A percentile compares a stretch with the other conserved stretches of the same genome.
These are phyloP conservation scores for Agonopterix heracliana DNA, from an alignment of 2,888 invertebrate species.

Conservation along the genomic window DNA sequence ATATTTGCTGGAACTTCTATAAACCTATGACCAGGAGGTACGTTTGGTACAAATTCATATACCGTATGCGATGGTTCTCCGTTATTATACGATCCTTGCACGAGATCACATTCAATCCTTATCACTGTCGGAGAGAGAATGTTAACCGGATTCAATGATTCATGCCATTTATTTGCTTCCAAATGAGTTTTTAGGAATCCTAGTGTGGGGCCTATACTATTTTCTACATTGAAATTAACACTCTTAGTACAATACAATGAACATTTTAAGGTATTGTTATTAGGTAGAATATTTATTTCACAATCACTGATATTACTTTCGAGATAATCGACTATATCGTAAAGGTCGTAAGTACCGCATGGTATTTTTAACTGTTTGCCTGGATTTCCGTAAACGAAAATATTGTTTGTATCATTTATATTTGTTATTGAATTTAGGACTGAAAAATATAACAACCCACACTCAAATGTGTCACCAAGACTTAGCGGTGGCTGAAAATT, in stretches of 20 bases:
- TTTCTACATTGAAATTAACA: constrained; percentile 5
- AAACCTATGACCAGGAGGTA: neutral
- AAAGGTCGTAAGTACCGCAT: constrained; percentile 19
- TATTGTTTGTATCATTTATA: constrained; percentile 31
- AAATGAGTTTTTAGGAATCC: constrained; percentile 3
- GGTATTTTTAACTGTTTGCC: constrained; percentile 23
- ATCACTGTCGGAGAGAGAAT: constrained; percentile 7
- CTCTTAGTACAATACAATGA: constrained; percentile 5
- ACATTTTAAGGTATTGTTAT: constrained; percentile 28
- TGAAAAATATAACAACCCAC: constrained; percentile 14
- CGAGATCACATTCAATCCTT: constrained; percentile 9
- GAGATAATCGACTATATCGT: constrained; percentile 15
- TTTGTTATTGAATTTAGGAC: constrained; percentile 25
- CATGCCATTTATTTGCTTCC: constrained; percentile 8
- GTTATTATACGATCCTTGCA: constrained; percentile 20
- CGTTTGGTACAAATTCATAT: constrained; percentile 5
- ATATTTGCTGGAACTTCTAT: neutral
- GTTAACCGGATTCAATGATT: constrained; percentile 6
- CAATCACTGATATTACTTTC: constrained; percentile 3
- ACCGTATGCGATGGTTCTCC: constrained; percentile 2
- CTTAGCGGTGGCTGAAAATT: constrained; percentile 11
- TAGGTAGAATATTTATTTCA: constrained; percentile 11
- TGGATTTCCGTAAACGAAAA: constrained; percentile 20
- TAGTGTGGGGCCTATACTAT: constrained; percentile 2
- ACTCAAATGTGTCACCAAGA: constrained; percentile 14